Conservation (phyloP, 2,888 invertebrate species). For the Nowickia ferox region DNA sequence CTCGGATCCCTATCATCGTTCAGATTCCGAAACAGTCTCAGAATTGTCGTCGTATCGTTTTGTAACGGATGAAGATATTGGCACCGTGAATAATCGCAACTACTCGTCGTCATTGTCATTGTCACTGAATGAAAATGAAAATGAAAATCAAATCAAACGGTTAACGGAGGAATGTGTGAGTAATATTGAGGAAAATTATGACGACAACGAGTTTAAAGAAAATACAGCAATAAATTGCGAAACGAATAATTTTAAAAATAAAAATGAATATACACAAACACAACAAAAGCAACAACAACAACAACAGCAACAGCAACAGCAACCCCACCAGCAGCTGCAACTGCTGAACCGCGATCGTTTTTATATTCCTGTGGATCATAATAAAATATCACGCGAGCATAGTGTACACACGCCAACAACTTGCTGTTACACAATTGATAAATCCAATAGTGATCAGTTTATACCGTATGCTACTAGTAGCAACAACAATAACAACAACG, state of each 20-base stretch:
- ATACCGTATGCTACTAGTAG: conserved; percentile 35
- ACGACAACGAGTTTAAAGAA: conserved; percentile 57
- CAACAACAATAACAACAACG: conserved; percentile 23
- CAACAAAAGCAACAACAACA: conserved; percentile 6
- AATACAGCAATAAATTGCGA: conserved; percentile 54
- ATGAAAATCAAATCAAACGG: conserved; percentile 46
- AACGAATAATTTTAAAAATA: conserved; percentile 63
- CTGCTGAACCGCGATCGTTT: conserved; percentile 41
- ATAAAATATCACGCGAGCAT: conserved; percentile 50
- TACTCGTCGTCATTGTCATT: conserved; percentile 71
- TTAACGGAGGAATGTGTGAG: conserved; percentile 59
- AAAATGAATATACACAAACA: conserved; percentile 31
- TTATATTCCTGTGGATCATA: conserved; percentile 35
- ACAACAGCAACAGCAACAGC: conserved; percentile 18
- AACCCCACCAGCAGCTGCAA: conserved; percentile 31
- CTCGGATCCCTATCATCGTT: conserved; percentile 76
- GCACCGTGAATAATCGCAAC: conserved; percentile 72
- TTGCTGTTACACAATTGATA: conserved; percentile 81
- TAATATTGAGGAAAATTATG: conserved; percentile 47
- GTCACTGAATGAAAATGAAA: conserved; percentile 15
- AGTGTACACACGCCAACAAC: conserved; percentile 76
- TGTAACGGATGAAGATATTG: conserved; percentile 80
- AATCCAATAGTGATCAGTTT: conserved; percentile 69
- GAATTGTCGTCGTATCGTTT: conserved; percentile 81
- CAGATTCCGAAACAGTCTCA: conserved; percentile 80